Evolutionary conservation across 2,888 invertebrate genomes (phyloP).

Genomic region (Cheilosia impressa): DNA sequence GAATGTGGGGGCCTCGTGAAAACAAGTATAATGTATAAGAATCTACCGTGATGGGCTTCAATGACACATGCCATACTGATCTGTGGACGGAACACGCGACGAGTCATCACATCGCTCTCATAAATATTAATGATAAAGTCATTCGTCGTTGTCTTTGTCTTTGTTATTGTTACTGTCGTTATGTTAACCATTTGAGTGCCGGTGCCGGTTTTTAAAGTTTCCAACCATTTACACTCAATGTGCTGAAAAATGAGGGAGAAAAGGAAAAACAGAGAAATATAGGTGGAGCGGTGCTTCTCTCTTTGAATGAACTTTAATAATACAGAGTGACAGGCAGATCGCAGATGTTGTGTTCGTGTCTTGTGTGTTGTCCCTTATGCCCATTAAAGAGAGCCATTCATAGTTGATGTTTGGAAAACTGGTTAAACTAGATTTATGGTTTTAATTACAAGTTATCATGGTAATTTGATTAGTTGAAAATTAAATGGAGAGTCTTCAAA

Average conservation of each 20-base stretch:
- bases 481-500: not conserved
- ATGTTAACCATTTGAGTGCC: slow-evolving; percentile 30
- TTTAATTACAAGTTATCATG: not conserved
- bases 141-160: slow-evolving; percentile 32
- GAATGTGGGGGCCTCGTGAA: slow-evolving; percentile 38
- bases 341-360: not conserved
- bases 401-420: not conserved
- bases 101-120: slow-evolving; percentile 63
- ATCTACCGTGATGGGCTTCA: slow-evolving; percentile 43
- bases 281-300: not conserved
- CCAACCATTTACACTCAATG: slow-evolving; percentile 10
- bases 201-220: slow-evolving; percentile 6
- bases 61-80: slow-evolving; percentile 71
- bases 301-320: not conserved
- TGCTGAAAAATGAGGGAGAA: not conserved
- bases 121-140: slow-evolving; percentile 70
- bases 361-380: not conserved
- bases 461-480: not conserved
- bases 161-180: slow-evolving; percentile 18
- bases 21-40: slow-evolving; percentile 12
- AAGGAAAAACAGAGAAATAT: slow-evolving; percentile 7
- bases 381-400: not conserved
- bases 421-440: not conserved
- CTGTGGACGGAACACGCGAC: slow-evolving; percentile 63
- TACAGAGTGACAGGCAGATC: too few relatives aligned